Evolutionary conservation across 2,797 vertebrate species (phyloP), one percentile per base, ranked within the genome.

Genomic region (Xenentodon cancila): DNA sequence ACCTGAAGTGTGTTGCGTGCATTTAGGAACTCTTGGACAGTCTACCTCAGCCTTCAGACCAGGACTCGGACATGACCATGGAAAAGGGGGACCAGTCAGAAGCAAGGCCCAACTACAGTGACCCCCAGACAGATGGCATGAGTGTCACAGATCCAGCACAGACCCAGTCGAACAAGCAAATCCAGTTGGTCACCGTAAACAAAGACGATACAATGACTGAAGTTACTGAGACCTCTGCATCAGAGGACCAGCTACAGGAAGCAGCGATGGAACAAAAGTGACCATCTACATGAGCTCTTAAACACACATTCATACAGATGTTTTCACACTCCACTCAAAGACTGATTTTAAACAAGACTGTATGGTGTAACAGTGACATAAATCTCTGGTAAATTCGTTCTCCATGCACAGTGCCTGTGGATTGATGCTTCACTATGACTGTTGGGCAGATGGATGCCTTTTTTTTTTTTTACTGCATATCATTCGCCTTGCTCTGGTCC

Each of bases 21-120:
- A 25, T 61, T 67, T 45, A 99, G 97, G 95, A 95, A 80, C 95
- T 99, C 86, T 93, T 99, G 71, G 94, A 93, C 89, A 95, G 95
- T 90, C 95, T 98, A 94, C 96, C 96, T 96, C 95, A 96, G 77
- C 94, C 95, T 76, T 91, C 95, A 84, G 96, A 98, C 90, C 95
- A 90, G 94, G 89, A 95, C 92, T 89, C 89, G 94, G 95, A 96
- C 84, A 90, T 91, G 85, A 93, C 86, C 27, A 89, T 88, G 0
- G 95, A 83, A 55, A 60, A 68, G 51, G 66, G 70, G 84, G 44
- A 20, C 59, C 76, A 79, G 54, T 71, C 79, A 50, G 78, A 88
- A 0, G 40, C 49, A 13, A 74, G 68, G 20, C 58, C 53, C 53
- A 43, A 82, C 73, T 81, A 77, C 47, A n/a, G 42, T 3, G 54